Conservation (phyloP, 1,140 invertebrate species). For the Thaumatotibia leucotreta region DNA sequence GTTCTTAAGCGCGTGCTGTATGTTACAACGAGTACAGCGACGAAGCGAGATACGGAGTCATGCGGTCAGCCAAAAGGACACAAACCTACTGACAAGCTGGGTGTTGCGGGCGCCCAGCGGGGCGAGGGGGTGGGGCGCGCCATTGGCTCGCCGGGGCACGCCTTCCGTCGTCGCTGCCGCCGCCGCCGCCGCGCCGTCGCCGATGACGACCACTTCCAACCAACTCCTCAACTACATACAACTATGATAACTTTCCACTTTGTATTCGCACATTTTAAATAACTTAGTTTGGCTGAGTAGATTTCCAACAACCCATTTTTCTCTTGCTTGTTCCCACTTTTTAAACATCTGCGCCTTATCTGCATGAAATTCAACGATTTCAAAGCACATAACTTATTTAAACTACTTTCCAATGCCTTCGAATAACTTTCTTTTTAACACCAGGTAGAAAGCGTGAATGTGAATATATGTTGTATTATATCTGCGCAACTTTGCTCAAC, state of each 20-base stretch:
- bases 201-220: conserved; percentile 21
- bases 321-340: not conserved
- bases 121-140: conserved; percentile 59
- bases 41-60: conserved; percentile 77
- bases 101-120: conserved; percentile 48
- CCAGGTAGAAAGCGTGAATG: not conserved
- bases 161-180: conserved; percentile 47
- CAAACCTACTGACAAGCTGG: conserved; percentile 75
- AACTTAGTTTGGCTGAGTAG: not conserved
- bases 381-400: not conserved
- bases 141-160: conserved; percentile 67
- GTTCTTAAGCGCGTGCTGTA: conserved; percentile 64
- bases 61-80: conserved; percentile 78
- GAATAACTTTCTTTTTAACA: not conserved
- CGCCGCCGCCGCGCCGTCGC: conserved; percentile 33
- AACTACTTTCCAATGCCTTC: not conserved
- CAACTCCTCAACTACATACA: conserved; percentile 24
- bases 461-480: not conserved
- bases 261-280: conserved; percentile 19
- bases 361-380: not conserved
- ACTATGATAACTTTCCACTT: conserved; percentile 31
- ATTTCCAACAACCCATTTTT: not conserved
- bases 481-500: not conserved
- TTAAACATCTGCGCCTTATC: not conserved
- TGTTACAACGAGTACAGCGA: conserved; percentile 71